These are phyloP conservation scores for Chrysolina americana DNA, from an alignment of 2,888 invertebrate species.

Conservation along the genomic window DNA sequence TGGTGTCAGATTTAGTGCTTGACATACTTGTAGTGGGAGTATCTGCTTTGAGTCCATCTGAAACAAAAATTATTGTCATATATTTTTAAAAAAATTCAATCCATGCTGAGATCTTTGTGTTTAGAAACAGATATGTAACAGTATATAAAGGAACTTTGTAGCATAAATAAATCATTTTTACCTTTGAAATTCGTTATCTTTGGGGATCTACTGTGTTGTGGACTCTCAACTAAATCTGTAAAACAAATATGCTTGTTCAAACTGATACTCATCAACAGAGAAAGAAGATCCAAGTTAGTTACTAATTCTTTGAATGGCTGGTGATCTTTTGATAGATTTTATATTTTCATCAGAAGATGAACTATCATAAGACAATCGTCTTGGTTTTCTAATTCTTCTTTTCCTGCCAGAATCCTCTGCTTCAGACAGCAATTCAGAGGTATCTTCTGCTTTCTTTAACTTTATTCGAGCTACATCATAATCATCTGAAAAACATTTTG, in stretches of 20 bases:
- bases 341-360: constrained; percentile 3
- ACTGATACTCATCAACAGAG: not conserved
- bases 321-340: not conserved
- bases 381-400: not conserved
- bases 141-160: not conserved
- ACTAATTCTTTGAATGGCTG: constrained; percentile 11
- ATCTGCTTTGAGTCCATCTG: not conserved
- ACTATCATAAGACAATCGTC: constrained; percentile 7
- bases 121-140: too few relatives aligned
- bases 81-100: too few relatives aligned
- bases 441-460: constrained; percentile 25
- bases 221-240: constrained; percentile 6
- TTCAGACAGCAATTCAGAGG: constrained; percentile 15
- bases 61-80: not conserved
- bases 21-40: too few relatives aligned
- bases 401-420: not conserved
- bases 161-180: constrained; percentile 1
- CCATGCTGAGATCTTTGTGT: too few relatives aligned
- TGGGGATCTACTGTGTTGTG: constrained; percentile 5
- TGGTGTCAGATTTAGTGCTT: not conserved
- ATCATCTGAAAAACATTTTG: constrained; percentile 18
- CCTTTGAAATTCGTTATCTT: not conserved
- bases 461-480: constrained; percentile 15
- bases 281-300: not conserved
- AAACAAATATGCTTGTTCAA: not conserved